phyloP scores from a whole-genome alignment of 1,140 invertebrate genomes.

The Drosophila prosaltans region DNA sequence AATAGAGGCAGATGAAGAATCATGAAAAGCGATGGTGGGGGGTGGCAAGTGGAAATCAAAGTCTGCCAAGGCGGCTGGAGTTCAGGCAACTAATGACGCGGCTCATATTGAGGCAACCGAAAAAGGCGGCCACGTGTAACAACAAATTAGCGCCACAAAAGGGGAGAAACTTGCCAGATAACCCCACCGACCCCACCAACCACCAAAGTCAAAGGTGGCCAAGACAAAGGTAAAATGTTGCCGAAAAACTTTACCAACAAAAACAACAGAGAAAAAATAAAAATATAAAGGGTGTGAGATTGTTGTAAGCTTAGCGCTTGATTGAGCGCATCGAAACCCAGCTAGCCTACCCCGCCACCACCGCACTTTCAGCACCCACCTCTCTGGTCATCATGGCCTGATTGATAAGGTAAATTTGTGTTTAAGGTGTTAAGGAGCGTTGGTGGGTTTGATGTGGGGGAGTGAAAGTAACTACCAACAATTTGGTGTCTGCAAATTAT shows the following conservation, averaged over 20 bases:
- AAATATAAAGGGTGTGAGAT: slow-evolving; percentile 43
- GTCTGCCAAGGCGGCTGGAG: slow-evolving; percentile 9
- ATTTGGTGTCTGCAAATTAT: slow-evolving; percentile 51
- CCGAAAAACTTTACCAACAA: slow-evolving; percentile 43
- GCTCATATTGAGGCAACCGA: slow-evolving; percentile 53
- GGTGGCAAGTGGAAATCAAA: slow-evolving; percentile 45
- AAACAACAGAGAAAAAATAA: background rate
- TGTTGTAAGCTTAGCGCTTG: slow-evolving; percentile 60
- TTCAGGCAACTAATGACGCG: slow-evolving; percentile 66
- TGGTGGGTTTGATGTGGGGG: background rate
- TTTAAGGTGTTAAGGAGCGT: slow-evolving; percentile 26
- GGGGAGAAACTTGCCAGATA: slow-evolving; percentile 54
- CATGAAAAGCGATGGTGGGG: background rate
- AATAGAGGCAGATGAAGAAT: background rate
- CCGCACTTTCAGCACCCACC: background rate
- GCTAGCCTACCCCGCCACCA: background rate
- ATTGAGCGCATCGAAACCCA: slow-evolving; percentile 58
- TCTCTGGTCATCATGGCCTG: slow-evolving; percentile 31
- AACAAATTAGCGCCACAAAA: slow-evolving; percentile 73
- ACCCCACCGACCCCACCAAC: slow-evolving; percentile 19
- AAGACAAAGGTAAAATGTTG: slow-evolving; percentile 55
- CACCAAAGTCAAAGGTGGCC: slow-evolving; percentile 58
- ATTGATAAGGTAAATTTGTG: slow-evolving; percentile 71
- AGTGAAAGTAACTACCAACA: slow-evolving; percentile 1
- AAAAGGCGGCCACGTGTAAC: slow-evolving; percentile 61